Conservation (phyloP, 2,888 invertebrate species). For the Drosophila quinaria region DNA sequence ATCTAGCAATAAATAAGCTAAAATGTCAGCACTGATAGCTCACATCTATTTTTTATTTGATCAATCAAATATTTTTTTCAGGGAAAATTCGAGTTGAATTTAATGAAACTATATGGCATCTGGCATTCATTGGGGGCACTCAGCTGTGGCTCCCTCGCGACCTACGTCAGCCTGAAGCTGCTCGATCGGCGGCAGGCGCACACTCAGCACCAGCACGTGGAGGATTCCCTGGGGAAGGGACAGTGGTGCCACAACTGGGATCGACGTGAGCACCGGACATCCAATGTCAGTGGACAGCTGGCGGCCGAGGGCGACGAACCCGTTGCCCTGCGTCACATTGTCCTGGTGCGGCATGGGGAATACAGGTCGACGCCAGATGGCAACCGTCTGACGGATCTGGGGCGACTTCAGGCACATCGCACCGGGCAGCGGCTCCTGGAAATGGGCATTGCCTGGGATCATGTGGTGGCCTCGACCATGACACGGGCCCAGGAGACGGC, state of each 20-base stretch:
- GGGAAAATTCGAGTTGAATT: neutral
- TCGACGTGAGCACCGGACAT: slow-evolving; percentile 90
- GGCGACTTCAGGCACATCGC: slow-evolving; percentile 92
- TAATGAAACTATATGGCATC: slow-evolving; percentile 48
- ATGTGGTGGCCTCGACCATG: slow-evolving; percentile 96
- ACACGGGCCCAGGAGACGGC: slow-evolving; percentile 96
- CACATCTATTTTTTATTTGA: neutral
- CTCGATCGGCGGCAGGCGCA: slow-evolving; percentile 24
- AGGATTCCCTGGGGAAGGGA: slow-evolving; percentile 78
- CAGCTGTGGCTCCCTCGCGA: slow-evolving; percentile 56
- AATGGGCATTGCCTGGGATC: slow-evolving; percentile 91
- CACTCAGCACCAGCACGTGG: neutral
- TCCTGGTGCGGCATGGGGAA: slow-evolving; percentile 97
- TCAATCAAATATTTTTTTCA: slow-evolving; percentile 20
- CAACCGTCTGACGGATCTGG: slow-evolving; percentile 93
- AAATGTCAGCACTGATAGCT: neutral
- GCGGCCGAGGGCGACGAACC: slow-evolving; percentile 83
- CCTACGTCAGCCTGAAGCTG: slow-evolving; percentile 51
- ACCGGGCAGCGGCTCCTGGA: slow-evolving; percentile 93
- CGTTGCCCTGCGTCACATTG: slow-evolving; percentile 89
- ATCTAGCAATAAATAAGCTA: neutral
- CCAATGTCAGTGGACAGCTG: slow-evolving; percentile 86
- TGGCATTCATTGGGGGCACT: slow-evolving; percentile 52
- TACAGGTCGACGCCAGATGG: slow-evolving; percentile 91
- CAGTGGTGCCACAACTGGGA: slow-evolving; percentile 97